Evolutionary conservation across 2,113 vertebrate species (phyloP).

Genomic region (Periophthalmus modestus): DNA sequence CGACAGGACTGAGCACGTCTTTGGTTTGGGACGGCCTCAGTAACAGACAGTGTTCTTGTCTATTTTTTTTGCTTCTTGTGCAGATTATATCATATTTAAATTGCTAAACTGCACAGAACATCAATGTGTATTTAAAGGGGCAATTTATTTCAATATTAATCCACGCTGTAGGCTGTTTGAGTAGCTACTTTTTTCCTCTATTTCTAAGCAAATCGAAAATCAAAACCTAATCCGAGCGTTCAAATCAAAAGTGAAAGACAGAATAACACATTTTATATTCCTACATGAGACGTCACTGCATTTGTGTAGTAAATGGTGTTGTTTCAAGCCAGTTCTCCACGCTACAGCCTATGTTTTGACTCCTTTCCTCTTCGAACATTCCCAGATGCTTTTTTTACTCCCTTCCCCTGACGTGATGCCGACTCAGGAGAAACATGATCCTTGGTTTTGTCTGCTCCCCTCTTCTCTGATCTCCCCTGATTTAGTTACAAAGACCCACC

Average conservation of each 20-base stretch:
- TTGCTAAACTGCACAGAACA: background rate
- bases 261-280: no score
- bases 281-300: no score
- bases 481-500: slow-evolving; percentile 53
- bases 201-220: no score
- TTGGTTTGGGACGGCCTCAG: slow-evolving; percentile 18
- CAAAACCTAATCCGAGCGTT: no score
- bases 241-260: no score
- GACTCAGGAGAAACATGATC: slow-evolving; percentile 64
- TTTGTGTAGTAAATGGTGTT: no score
- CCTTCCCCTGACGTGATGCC: slow-evolving; percentile 46
- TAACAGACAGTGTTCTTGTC: slow-evolving; percentile 1
- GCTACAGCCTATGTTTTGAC: background rate
- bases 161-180: no score
- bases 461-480: slow-evolving; percentile 55
- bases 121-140: background rate
- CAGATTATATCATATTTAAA: background rate
- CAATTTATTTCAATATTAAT: background rate
- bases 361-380: slow-evolving; percentile 39
- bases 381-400: slow-evolving; percentile 45
- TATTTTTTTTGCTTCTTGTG: background rate
- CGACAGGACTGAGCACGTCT: slow-evolving; percentile 71
- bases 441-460: slow-evolving; percentile 53
- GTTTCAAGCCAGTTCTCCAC: no score
- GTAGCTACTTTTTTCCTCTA: no score